Evolutionary conservation across 2,888 invertebrate species (phyloP).

Genomic region (Tupiocoris notatus): DNA sequence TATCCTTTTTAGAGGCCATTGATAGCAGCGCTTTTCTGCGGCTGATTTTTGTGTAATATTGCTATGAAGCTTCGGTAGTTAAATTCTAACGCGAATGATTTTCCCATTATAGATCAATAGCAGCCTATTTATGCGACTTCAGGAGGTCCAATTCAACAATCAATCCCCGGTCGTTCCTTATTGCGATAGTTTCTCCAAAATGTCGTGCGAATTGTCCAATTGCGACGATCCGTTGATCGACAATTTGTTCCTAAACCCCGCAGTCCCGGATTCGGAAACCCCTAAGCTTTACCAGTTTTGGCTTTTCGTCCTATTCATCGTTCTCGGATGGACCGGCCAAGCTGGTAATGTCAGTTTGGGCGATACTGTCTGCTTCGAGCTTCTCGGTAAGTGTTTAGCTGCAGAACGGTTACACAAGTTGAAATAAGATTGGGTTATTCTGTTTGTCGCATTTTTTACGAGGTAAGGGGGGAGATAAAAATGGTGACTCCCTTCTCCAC

Average conservation of each 20-base stretch:
- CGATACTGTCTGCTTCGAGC: conserved; percentile 84
- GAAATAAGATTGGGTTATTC: too few relatives aligned
- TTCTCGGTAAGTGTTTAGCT: conserved; percentile 71
- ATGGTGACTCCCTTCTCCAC: too few relatives aligned
- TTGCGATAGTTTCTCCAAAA: conserved; percentile 55
- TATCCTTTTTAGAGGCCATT: too few relatives aligned
- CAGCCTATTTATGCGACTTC: conserved; percentile 52
- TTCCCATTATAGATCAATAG: conserved; percentile 46
- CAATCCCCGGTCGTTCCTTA: conserved; percentile 50
- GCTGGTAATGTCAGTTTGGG: conserved; percentile 83
- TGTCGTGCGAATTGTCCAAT: conserved; percentile 55
- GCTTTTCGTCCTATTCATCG: conserved; percentile 72
- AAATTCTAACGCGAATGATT: too few relatives aligned
- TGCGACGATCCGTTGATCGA: conserved; percentile 58
- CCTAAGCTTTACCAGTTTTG: conserved; percentile 64
- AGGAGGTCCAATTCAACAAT: conserved; percentile 52
- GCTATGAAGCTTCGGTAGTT: too few relatives aligned
- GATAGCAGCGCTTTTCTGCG: too few relatives aligned
- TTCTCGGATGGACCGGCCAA: conserved; percentile 80
- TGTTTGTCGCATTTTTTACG: too few relatives aligned
- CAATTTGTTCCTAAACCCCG: conserved; percentile 54
- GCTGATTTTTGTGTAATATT: too few relatives aligned
- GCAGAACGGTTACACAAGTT: too few relatives aligned
- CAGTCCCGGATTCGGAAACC: conserved; percentile 51
- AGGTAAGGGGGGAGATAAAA: too few relatives aligned